Percentiles rank a stretch among this genome's conserved stretches.
phyloP scores from a whole-genome alignment of 1,140 invertebrate species.

The Pachypeltis micranthus region DNA sequence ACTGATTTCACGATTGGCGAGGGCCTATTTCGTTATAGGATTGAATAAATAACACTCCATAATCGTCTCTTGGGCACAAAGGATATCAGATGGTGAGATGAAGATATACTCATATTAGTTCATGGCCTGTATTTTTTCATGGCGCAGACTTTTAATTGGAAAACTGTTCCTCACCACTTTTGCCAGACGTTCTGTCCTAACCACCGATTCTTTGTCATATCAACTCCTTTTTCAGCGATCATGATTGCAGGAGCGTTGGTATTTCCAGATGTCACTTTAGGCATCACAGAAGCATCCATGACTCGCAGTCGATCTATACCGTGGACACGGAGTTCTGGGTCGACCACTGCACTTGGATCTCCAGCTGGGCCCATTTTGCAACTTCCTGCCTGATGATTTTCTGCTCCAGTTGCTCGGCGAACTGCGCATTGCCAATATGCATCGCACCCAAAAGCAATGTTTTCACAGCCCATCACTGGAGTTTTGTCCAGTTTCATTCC shows the following conservation, averaged over 20 bases:
- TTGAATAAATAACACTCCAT: too few relatives aligned
- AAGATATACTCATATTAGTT: too few relatives aligned
- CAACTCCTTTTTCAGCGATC: slow-evolving; percentile 69
- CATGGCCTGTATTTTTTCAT: too few relatives aligned
- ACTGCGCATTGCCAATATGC: slow-evolving; percentile 71
- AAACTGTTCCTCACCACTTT: slow-evolving; percentile 29
- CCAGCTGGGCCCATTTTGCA: slow-evolving; percentile 63
- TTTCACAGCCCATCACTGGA: slow-evolving; percentile 56
- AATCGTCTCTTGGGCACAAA: too few relatives aligned
- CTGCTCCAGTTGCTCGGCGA: slow-evolving; percentile 57
- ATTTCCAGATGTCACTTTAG: slow-evolving; percentile 58
- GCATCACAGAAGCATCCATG: slow-evolving; percentile 70
- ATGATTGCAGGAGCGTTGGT: slow-evolving; percentile 71
- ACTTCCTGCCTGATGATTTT: slow-evolving; percentile 75
- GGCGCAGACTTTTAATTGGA: too few relatives aligned
- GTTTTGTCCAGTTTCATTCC: slow-evolving; percentile 59
- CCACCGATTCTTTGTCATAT: slow-evolving; percentile 63
- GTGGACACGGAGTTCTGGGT: slow-evolving; percentile 51
- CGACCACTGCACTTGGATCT: slow-evolving; percentile 57
- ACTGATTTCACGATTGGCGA: too few relatives aligned
- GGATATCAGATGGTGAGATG: too few relatives aligned
- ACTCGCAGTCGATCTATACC: slow-evolving; percentile 57
- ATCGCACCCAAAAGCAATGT: slow-evolving; percentile 57
- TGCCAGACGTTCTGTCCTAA: slow-evolving; percentile 30
- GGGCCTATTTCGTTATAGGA: too few relatives aligned